These are phyloP conservation scores for Lepilemur septentrionalis DNA, from an alignment of 2,797 vertebrate genomes.

Conservation along the genomic window DNA sequence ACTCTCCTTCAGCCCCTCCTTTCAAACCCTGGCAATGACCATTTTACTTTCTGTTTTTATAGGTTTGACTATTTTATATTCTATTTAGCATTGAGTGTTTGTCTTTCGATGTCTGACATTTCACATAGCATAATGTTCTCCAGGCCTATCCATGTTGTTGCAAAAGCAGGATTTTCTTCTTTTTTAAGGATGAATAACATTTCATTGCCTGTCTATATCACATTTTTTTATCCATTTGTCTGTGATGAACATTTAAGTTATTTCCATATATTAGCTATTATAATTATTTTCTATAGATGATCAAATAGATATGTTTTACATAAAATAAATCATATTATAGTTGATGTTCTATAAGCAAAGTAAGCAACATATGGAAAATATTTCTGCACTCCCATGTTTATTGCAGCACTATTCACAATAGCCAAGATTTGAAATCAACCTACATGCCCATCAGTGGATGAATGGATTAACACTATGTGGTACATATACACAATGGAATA, in stretches of 20 bases:
- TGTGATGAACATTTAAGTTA: neutral
- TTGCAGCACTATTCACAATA: neutral
- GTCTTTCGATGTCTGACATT: neutral
- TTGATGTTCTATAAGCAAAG: neutral
- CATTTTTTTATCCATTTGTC: neutral
- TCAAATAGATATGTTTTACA: neutral
- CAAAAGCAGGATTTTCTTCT: neutral
- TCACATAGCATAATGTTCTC: neutral
- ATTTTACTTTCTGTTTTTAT: neutral
- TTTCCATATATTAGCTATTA: neutral
- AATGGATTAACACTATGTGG: neutral
- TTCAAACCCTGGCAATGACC: neutral
- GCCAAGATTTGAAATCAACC: neutral
- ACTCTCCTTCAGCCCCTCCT: neutral
- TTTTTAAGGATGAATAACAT: neutral
- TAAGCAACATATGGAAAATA: neutral
- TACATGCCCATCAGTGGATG: neutral
- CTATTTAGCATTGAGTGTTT: neutral
- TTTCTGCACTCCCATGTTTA: neutral
- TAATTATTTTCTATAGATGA: neutral
- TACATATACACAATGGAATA: neutral
- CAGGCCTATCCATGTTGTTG: neutral
- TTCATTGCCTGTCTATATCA: neutral
- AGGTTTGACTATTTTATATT: neutral
- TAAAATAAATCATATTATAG: neutral